phyloP scores from a whole-genome alignment of 2,113 vertebrate genomes.

The Antidorcas marsupialis region DNA sequence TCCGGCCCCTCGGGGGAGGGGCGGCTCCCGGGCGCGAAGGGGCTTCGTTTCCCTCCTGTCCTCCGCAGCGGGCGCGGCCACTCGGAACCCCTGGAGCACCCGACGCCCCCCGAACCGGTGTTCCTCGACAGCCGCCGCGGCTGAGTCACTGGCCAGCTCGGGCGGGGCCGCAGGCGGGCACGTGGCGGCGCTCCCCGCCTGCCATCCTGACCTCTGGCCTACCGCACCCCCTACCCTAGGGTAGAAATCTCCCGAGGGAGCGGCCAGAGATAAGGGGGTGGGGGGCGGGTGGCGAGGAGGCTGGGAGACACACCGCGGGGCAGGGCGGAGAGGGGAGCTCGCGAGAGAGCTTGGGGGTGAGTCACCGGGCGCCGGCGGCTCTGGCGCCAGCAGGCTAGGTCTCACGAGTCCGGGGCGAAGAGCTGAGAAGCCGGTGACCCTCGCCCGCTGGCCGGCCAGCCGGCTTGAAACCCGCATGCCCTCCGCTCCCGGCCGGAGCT shows the following conservation, averaged over 20 bases:
- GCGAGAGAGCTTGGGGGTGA: neutral
- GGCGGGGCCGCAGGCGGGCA: constrained; percentile 39
- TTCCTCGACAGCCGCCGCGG: constrained; percentile 65
- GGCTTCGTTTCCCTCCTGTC: neutral
- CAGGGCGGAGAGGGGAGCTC: neutral
- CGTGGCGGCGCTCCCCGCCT: constrained; percentile 50
- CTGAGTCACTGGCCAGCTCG: constrained; percentile 43
- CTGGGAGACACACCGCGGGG: neutral
- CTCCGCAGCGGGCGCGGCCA: neutral
- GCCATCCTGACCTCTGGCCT: constrained; percentile 29
- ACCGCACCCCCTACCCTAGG: neutral
- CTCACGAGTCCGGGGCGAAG: neutral
- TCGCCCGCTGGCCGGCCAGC: neutral
- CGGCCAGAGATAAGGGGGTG: neutral
- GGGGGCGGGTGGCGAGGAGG: neutral
- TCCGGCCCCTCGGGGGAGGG: constrained; percentile 41
- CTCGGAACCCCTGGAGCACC: neutral
- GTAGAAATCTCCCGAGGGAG: constrained; percentile 26
- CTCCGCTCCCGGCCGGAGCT: neutral
- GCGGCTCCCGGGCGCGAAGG: neutral
- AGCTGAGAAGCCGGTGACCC: too few species aligned
- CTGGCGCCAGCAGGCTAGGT: neutral
- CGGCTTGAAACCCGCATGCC: neutral
- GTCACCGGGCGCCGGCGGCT: neutral
- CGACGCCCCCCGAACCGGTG: neutral